Evolutionary conservation across 2,797 vertebrate genomes (phyloP), one percentile per base, ranked within the genome.

Genomic region (Chaetophractus vellerosus): DNA sequence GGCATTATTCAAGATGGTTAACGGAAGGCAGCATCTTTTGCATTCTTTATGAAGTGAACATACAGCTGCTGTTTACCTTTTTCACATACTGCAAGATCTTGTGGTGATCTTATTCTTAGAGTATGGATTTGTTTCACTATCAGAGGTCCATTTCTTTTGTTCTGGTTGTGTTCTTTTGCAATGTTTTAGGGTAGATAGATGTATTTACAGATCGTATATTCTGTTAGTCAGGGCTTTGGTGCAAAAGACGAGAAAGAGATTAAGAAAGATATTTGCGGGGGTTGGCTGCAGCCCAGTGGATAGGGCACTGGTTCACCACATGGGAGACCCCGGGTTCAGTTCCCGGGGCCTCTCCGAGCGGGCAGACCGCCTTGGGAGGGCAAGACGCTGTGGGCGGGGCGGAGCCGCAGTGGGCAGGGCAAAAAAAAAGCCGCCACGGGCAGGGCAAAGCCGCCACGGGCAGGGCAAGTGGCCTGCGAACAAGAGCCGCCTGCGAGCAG

Each of bases 151-250:
- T 80, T 92, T 86, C 66, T 86, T 95, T 90, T 90, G 84, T 96
- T 81, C 63, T 50, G 14, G 36, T 90, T 79, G 26, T 71, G n/a
- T 91, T 91, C 24, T 28, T 94, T 79, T 38, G 52, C 9, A 59
- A 48, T 21, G 26, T 41, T 80, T 36, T 64, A 16, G 68, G 78
- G 31, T 26, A 41, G 75, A 48, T 14, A 81, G 88, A 55, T 96
- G 33, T 85, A 97, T 75, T 97, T 95, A 82, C 52, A 93, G 92
- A 81, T 92, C 23, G 6, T 50, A 38, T 85, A 10, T 84, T 92
- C 50, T 80, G 1, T 88, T 64, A 57, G 36, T 28, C 71, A 75
- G 59, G 74, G 16, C 81, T 61, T 52, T 55, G 75, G 50, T 76
- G 64, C 36, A 68, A 71, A 89, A 80, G 71, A 41, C 33, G 55